phyloP scores from a whole-genome alignment of 2,888 invertebrate genomes.

The Eugnorisma glareosa region DNA sequence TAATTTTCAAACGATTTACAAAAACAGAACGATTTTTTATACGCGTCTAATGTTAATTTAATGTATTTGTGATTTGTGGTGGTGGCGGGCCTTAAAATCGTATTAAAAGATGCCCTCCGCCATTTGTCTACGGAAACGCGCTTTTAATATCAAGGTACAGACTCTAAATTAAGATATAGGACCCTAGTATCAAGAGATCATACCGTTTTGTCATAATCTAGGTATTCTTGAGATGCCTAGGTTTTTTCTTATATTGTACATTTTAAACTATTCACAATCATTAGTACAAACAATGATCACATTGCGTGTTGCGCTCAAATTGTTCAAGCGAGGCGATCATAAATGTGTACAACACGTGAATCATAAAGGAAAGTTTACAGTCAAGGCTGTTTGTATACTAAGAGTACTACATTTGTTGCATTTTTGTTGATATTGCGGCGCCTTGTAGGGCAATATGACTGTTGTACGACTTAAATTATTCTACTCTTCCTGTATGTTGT shows the following conservation, averaged over 20 bases:
- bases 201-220: neutral
- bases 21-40: neutral
- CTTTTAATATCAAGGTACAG: neutral
- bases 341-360: conserved; percentile 46
- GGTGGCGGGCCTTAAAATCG: neutral
- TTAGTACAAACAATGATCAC: conserved; percentile 22
- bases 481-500: neutral
- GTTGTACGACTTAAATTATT: neutral
- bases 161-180: neutral
- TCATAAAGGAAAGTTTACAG: conserved; percentile 53
- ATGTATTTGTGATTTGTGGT: neutral
- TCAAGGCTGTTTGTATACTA: conserved; percentile 39
- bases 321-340: conserved; percentile 39
- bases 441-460: neutral
- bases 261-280: conserved; percentile 7
- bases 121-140: neutral
- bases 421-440: conserved; percentile 11
- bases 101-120: neutral
- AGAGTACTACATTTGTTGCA: conserved; percentile 10
- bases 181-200: neutral
- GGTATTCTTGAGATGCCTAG: neutral
- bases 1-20: neutral
- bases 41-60: neutral
- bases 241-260: neutral
- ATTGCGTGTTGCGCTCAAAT: conserved; percentile 51